Base-by-base conservation (phyloP, 2,888 invertebrate genomes). In the Lomographa bimaculata region DNA sequence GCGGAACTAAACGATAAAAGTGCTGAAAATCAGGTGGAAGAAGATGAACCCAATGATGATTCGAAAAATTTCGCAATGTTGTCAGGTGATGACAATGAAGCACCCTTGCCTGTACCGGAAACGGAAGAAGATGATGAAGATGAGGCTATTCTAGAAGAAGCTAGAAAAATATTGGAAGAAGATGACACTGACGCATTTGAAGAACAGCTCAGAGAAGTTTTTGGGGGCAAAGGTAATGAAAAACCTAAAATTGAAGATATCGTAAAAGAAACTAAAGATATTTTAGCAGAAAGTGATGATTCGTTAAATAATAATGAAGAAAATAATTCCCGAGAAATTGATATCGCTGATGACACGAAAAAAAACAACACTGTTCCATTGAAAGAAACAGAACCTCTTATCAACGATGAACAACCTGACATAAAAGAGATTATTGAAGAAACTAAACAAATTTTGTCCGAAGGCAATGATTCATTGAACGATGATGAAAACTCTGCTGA, bases 111-210 rank as follows among this genome's bases (percentile, higher is more conserved):
- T 2, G 33, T 50, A 1, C 50, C 50, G 1, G 46, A 50, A 5
- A 21, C n/a, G 3, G 12, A 18, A 2, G 40, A 49, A 28, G 19
- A 33, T 2, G 29, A 17, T 18, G 38, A 54, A 39, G 47, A 50
- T 2, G 23, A 47, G 26, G 30, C 38, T 0, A 40, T 44, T 1
- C 11, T 32, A 9, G 51, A 62, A 2, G 56, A 62, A 18, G 51
- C 58, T 0, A 51, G 58, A 5, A 49, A 46, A 9, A 52, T 69
- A 19, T 32, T 71, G 5, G 53, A 63, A 21, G 69, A 75, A 46
- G 57, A 19, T 9, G 28, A 57, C 2, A 32, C 54, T 21, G 51
- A 57, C 7, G 41, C 50, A 11, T 51, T 71, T 29, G 49, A 47
- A 11, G 52, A 57, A 14, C 48, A 48, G 4, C 45, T 50, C 1